Percentiles rank a stretch among this genome's conserved stretches.
Evolutionary conservation across 53 echinoderm and acorn worm genomes (phyloP).

Genomic region (Arbacia lixula): DNA sequence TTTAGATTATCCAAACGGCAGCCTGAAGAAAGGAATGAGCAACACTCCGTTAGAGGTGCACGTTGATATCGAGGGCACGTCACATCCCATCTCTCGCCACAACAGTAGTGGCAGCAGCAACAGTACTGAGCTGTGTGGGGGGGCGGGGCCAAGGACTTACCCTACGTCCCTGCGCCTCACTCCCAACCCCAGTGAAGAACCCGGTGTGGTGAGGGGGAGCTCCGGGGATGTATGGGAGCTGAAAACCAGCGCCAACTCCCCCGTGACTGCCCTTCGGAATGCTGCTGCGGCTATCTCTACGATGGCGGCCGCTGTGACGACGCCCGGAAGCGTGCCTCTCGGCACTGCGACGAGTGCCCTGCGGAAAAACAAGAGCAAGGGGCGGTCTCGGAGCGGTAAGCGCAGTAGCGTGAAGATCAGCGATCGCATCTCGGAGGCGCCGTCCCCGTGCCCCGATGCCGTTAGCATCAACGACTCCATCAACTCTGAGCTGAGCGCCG

Average conservation of each 20-base stretch:
- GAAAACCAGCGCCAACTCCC: constrained; percentile 65
- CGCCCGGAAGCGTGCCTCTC: not conserved
- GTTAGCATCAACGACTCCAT: constrained; percentile 86
- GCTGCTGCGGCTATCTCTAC: not conserved
- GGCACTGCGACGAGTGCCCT: constrained; percentile 61
- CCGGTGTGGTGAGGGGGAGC: not conserved
- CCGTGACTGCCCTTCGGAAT: not conserved
- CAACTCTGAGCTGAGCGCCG: constrained; percentile 92
- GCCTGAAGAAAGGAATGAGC: constrained; percentile 13
- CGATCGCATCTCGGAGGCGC: constrained; percentile 78
- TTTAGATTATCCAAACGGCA: constrained; percentile 34
- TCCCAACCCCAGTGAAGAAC: constrained; percentile 23
- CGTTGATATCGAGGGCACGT: constrained; percentile 80
- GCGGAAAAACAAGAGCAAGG: constrained; percentile 57
- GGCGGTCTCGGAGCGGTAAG: constrained; percentile 26
- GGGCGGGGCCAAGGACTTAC: constrained; percentile 18
- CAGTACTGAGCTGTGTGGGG: constrained; percentile 74
- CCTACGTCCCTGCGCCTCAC: constrained; percentile 36
- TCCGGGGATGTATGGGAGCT: constrained; percentile 85
- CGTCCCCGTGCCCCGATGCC: constrained; percentile 64
- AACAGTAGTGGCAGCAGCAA: constrained; percentile 86
- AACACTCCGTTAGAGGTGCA: constrained; percentile 77
- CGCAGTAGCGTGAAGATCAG: constrained; percentile 81
- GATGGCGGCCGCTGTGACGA: not conserved
- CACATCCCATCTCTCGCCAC: constrained; percentile 71